Evolutionary conservation across 1,140 invertebrate species (phyloP).

Genomic region (Tribolium madens): DNA sequence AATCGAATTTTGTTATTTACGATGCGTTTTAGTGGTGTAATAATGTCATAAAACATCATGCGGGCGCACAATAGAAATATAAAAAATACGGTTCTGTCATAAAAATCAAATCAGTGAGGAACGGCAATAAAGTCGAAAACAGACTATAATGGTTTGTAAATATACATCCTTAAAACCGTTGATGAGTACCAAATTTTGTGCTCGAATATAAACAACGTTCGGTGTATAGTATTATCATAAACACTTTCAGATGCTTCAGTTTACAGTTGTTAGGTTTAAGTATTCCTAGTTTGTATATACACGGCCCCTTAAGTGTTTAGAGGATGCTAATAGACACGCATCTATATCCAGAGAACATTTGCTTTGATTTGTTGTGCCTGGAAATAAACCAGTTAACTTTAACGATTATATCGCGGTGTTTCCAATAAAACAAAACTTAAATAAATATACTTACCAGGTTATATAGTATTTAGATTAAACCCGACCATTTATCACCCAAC

Average conservation of each 20-base stretch:
- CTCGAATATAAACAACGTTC: slow-evolving; percentile 60
- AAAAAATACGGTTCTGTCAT: slow-evolving; percentile 33
- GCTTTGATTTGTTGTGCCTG: slow-evolving; percentile 48
- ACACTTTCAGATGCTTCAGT: slow-evolving; percentile 60
- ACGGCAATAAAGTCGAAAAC: slow-evolving; percentile 57
- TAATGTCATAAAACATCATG: slow-evolving; percentile 40
- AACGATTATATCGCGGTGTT: slow-evolving; percentile 43
- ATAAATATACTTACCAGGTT: slow-evolving; percentile 45
- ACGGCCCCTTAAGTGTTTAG: slow-evolving; percentile 59
- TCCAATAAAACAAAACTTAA: slow-evolving; percentile 46
- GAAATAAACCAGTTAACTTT: slow-evolving; percentile 43
- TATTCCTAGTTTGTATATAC: slow-evolving; percentile 62
- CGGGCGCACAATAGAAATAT: slow-evolving; percentile 25
- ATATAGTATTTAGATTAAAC: slow-evolving; percentile 42
- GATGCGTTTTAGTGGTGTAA: slow-evolving; percentile 27
- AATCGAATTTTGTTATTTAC: slow-evolving; percentile 44
- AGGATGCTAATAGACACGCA: slow-evolving; percentile 54
- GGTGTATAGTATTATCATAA: slow-evolving; percentile 59
- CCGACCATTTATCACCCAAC: slow-evolving; percentile 42
- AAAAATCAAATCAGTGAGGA: slow-evolving; percentile 39
- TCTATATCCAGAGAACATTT: slow-evolving; percentile 54
- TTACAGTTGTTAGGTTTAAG: slow-evolving; percentile 62
- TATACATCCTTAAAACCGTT: slow-evolving; percentile 61
- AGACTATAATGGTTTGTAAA: slow-evolving; percentile 61
- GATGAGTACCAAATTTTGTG: slow-evolving; percentile 63